These are phyloP conservation scores for Cantharis lateralis DNA, from an alignment of 2,888 invertebrate species.

Conservation along the genomic window DNA sequence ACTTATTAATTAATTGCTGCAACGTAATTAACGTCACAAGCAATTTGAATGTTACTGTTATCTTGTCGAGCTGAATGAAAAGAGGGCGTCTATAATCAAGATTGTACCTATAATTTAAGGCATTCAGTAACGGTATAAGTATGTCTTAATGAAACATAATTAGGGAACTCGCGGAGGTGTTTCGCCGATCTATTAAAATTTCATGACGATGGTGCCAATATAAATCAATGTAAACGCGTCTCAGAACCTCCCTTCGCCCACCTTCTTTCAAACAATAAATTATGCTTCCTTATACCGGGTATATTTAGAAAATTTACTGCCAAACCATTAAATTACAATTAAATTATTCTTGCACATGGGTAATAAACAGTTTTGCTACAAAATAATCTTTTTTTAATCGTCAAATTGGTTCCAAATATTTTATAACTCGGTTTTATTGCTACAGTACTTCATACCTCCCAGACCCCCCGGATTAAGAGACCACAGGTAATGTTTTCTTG, in stretches of 20 bases:
- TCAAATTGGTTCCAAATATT: too few relatives aligned
- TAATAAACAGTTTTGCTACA: too few relatives aligned
- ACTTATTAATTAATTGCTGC: constrained; percentile 34
- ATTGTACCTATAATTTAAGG: constrained; percentile 48
- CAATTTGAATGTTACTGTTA: constrained; percentile 51
- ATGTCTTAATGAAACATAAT: constrained; percentile 51
- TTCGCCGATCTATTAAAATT: constrained; percentile 45
- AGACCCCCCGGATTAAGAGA: too few relatives aligned
- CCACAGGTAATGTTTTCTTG: too few relatives aligned
- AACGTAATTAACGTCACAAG: constrained; percentile 47
- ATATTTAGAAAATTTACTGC: not conserved
- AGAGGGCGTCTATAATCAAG: constrained; percentile 28
- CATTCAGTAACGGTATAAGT: constrained; percentile 47
- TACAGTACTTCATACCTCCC: too few relatives aligned
- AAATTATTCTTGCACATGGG: too few relatives aligned
- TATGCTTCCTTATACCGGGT: not conserved
- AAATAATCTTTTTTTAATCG: too few relatives aligned
- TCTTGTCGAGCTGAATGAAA: constrained; percentile 52
- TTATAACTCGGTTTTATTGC: too few relatives aligned
- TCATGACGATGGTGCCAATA: constrained; percentile 41
- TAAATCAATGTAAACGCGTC: constrained; percentile 44
- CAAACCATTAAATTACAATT: not conserved
- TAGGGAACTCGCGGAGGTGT: constrained; percentile 41
- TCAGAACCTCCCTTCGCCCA: constrained; percentile 30
- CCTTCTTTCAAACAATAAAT: constrained; percentile 34